Evolutionary conservation across 2,113 vertebrate genomes (phyloP).

Genomic region (human): DNA sequence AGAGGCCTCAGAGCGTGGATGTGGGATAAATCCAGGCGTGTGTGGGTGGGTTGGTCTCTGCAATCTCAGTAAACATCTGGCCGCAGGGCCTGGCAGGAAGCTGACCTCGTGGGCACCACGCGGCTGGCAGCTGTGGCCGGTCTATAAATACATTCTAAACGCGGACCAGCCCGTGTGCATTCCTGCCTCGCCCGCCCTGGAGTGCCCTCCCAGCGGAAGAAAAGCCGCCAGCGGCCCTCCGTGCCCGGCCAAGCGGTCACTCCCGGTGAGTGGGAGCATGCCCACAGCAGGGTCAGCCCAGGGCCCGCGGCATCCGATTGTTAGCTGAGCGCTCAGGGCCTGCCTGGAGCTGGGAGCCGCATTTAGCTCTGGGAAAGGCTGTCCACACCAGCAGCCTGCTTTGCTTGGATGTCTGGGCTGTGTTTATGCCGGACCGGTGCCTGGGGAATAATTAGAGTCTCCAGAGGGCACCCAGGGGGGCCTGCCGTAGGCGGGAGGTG

Average conservation of each 20-base stretch:
- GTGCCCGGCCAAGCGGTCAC: background rate
- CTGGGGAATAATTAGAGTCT: conserved; percentile 60
- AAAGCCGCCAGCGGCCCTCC: background rate
- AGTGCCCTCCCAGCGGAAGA: conserved; percentile 62
- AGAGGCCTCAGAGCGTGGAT: background rate
- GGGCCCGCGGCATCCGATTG: background rate
- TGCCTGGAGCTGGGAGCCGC: background rate
- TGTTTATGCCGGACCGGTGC: conserved; percentile 54
- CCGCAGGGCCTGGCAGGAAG: conserved; percentile 63
- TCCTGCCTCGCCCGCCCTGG: conserved; percentile 19
- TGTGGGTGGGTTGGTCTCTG: background rate
- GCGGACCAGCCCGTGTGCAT: conserved; percentile 4
- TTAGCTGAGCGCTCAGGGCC: background rate
- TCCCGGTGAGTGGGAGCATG: background rate
- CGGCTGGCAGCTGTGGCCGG: conserved; percentile 28
- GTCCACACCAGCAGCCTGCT: conserved; percentile 5
- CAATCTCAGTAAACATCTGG: conserved; percentile 74
- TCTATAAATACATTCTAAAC: conserved; percentile 67
- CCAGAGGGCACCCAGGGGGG: background rate
- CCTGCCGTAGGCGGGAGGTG: background rate
- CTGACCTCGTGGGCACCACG: conserved; percentile 64
- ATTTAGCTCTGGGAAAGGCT: conserved; percentile 46
- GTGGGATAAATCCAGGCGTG: background rate
- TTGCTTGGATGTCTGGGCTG: conserved; percentile 63
- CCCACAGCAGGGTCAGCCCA: conserved; percentile 39